phyloP scores from a whole-genome alignment of 23 tunicate species.

The Halocynthia roretzi region DNA sequence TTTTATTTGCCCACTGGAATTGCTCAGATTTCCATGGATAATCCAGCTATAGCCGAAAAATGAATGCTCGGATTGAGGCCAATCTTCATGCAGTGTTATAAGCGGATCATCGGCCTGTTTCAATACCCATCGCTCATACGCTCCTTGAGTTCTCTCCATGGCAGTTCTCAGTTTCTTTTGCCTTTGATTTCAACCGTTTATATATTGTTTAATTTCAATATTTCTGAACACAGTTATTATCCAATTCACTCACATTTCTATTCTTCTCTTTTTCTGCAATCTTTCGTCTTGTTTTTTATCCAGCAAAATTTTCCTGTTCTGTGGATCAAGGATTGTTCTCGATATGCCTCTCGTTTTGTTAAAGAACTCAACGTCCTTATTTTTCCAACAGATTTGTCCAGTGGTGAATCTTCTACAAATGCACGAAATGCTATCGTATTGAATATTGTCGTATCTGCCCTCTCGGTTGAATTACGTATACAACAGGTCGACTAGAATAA shows the following conservation, averaged over 20 bases:
- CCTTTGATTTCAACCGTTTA: constrained; percentile 12
- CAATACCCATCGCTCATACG: constrained; percentile 73
- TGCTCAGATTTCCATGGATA: constrained; percentile 13
- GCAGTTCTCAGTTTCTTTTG: constrained; percentile 22
- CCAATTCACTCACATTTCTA: constrained; percentile 15
- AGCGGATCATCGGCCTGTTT: constrained; percentile 10
- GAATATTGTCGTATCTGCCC: background rate
- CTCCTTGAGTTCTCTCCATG: constrained; percentile 14
- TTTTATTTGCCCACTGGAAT: background rate
- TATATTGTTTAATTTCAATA: background rate
- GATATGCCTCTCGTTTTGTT: background rate
- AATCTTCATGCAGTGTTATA: background rate
- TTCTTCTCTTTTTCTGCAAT: constrained; percentile 12
- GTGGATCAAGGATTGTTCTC: constrained; percentile 29
- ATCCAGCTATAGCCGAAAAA: constrained; percentile 34
- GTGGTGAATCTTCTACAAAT: constrained; percentile 32
- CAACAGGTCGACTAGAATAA: background rate
- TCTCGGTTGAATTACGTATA: background rate
- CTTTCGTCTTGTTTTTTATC: constrained; percentile 20
- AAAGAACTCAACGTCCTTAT: background rate
- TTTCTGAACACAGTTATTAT: background rate
- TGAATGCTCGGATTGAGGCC: background rate
- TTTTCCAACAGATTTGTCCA: constrained; percentile 35
- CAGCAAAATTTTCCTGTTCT: constrained; percentile 26
- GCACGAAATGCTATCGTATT: background rate